Evolutionary conservation across 2,113 vertebrate genomes (phyloP), one percentile per base, ranked within the genome.

Genomic region (Xyrauchen texanus): DNA sequence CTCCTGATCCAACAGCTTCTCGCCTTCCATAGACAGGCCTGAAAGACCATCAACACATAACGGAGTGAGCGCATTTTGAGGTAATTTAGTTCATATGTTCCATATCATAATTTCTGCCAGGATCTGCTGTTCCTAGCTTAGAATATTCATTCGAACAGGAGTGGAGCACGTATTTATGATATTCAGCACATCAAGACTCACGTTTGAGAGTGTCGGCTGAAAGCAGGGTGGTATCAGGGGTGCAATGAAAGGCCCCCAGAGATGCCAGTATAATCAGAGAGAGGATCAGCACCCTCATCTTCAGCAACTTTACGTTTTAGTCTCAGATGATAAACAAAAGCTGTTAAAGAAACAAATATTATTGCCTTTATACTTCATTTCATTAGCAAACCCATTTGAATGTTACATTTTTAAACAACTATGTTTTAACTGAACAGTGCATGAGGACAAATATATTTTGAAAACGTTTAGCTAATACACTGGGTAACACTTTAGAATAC

Each of bases 1-100:
- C 62, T 95, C 95, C 86, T 94, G 91, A 3, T 92, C 93, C 83
- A 92, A 86, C 11, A 94, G 91, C 74, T 88, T 90, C 87, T 95
- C 93, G 3, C 93, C 94, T 70, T 90, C 87, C 84, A 90, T 71
- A 7, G 95, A 94, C 86, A 96, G 83, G 80, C 91, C 96, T 98
- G 84, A 34, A 34, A 34, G 21, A 34, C 21, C 21, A 34, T 34
- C 21, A 34, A 34, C 3, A 34, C 21, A 34, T 34, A 34, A 34
- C 1, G 21, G 21, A 34, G 21, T 34, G 21, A 34, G 21, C 21
- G 21, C 21, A 34, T 34, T 34, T 34, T 34, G 1, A 34, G 21
- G 21, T 34, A 34, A 34, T 34, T 34, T 34, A 34, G 21, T 34
- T 34, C 21, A 34, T 34, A 1, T 34, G 21, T 34, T 34, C 21